Evolutionary conservation across 1,140 invertebrate genomes (phyloP).

Genomic region (Drosophila suzukii): DNA sequence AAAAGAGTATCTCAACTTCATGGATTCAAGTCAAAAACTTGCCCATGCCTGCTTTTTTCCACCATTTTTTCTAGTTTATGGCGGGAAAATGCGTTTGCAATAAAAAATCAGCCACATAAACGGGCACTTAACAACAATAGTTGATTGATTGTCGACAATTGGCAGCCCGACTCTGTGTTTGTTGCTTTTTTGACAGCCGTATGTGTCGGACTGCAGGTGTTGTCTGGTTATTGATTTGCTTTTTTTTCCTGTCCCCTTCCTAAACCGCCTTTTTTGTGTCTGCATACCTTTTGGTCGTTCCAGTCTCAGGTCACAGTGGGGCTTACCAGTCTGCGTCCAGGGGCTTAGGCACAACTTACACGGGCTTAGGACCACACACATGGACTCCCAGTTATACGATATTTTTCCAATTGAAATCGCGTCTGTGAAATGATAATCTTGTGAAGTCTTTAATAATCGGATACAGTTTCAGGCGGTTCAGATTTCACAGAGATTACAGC

Average conservation of each 20-base stretch:
- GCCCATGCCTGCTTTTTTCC: conserved; percentile 14
- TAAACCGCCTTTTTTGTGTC: conserved; percentile 11
- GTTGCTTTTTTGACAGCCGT: conserved; percentile 52
- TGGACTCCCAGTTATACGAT: conserved; percentile 24
- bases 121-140: conserved; percentile 68
- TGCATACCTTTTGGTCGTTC: conserved; percentile 23
- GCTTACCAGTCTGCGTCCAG: conserved; percentile 33
- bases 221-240: conserved; percentile 56
- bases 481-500: not conserved
- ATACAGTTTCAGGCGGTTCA: conserved; percentile 21
- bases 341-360: conserved; percentile 46
- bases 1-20: conserved; percentile 8
- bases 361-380: conserved; percentile 43
- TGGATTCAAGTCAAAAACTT: conserved; percentile 2
- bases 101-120: conserved; percentile 64
- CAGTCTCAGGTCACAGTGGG: conserved; percentile 33
- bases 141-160: conserved; percentile 79
- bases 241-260: conserved; percentile 16
- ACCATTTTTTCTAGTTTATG: conserved; percentile 32
- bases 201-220: conserved; percentile 56
- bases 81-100: conserved; percentile 65
- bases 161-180: conserved; percentile 45
- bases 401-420: conserved; percentile 45
- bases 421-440: conserved; percentile 48
- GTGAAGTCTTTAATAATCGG: conserved; percentile 6